These are phyloP conservation scores for Microchirus variegatus DNA, from an alignment of 2,797 vertebrate genomes.

Conservation along the genomic window DNA sequence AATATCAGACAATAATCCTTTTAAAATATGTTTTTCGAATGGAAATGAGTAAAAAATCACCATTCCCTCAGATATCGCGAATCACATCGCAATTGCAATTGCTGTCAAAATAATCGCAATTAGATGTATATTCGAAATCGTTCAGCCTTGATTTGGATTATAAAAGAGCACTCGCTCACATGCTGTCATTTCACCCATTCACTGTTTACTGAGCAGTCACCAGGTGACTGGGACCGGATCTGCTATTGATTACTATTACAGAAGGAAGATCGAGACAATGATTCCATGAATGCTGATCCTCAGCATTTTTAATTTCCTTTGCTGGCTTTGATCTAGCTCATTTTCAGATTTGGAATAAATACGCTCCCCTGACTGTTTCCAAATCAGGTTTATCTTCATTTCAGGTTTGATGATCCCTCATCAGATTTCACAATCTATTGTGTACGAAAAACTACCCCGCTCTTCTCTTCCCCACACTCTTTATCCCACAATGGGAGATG, in stretches of 20 bases:
- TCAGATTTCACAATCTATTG: constrained; percentile 61
- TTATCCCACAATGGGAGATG: constrained; percentile 64
- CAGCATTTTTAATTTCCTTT: constrained; percentile 55
- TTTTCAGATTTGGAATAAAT: constrained; percentile 37
- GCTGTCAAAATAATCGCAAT: too few relatives aligned
- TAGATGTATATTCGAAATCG: too few relatives aligned
- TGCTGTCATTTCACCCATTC: too few relatives aligned
- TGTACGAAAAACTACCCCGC: constrained; percentile 47
- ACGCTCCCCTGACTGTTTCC: constrained; percentile 38
- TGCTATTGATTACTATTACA: constrained; percentile 41
- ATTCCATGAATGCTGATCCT: constrained; percentile 25
- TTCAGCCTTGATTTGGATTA: too few relatives aligned
- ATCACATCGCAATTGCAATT: too few relatives aligned
- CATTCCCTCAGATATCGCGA: too few relatives aligned
- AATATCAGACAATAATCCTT: too few relatives aligned
- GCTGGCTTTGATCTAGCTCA: constrained; percentile 32
- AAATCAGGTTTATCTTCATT: constrained; percentile 55
- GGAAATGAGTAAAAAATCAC: too few relatives aligned
- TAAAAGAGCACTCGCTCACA: too few relatives aligned
- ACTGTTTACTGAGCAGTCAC: constrained; percentile 6
- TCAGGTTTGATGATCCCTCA: constrained; percentile 50
- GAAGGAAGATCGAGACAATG: constrained; percentile 17
- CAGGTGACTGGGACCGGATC: constrained; percentile 40
- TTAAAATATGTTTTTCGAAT: too few relatives aligned
- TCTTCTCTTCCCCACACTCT: constrained; percentile 50